phyloP scores from a whole-genome alignment of 2,113 vertebrate species.

The Tapirus terrestris region DNA sequence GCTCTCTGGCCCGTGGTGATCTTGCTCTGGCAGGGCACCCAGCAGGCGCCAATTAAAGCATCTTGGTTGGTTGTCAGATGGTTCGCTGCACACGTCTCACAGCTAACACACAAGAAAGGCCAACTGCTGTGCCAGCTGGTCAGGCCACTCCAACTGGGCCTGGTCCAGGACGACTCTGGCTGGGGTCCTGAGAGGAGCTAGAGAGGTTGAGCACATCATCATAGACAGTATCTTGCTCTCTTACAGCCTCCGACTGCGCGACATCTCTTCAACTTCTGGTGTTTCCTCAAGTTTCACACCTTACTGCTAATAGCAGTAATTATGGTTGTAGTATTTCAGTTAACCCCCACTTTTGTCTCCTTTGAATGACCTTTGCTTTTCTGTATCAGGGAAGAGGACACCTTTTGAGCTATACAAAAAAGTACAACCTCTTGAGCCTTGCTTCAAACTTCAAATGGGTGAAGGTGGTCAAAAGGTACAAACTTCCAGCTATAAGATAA shows the following conservation, averaged over 20 bases:
- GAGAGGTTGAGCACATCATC: not conserved
- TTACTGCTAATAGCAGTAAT: not conserved
- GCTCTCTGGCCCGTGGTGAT: not conserved
- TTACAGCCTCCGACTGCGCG: not conserved
- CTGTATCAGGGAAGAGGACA: not conserved
- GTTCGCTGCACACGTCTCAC: constrained; percentile 56
- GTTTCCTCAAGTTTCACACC: not conserved
- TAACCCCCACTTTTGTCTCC: no score
- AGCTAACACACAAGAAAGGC: constrained; percentile 45
- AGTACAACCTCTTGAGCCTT: not conserved
- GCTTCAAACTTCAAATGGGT: not conserved
- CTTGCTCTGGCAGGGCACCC: not conserved
- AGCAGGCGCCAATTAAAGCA: constrained; percentile 52
- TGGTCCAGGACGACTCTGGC: constrained; percentile 26
- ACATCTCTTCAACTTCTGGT: not conserved
- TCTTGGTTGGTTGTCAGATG: constrained; percentile 36
- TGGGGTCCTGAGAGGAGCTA: not conserved
- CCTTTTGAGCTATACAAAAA: not conserved
- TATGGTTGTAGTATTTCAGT: no score
- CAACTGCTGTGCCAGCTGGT: constrained; percentile 47
- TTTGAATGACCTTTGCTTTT: no score
- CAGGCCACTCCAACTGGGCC: constrained; percentile 39
- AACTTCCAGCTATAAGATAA: not conserved
- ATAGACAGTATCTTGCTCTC: not conserved
- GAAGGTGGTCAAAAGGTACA: not conserved